Conservation (phyloP, 2,797 vertebrate species). For the Oreochromis grahami region DNA sequence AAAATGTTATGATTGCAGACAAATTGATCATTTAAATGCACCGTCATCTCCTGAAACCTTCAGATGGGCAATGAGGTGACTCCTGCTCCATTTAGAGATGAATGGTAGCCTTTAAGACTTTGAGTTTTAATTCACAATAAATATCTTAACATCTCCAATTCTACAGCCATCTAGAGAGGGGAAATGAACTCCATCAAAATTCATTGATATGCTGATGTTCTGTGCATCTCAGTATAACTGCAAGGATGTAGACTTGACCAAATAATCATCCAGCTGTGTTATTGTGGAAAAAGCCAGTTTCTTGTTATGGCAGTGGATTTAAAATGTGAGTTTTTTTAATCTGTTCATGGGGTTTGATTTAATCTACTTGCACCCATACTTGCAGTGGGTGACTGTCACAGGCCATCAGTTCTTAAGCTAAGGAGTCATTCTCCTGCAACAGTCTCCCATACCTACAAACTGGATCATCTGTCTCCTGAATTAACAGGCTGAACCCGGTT, state of each 20-base stretch:
- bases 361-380: neutral
- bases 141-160: neutral
- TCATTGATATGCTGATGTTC: neutral
- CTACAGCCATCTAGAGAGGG: fast-evolving
- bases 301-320: neutral
- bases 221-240: neutral
- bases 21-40: neutral
- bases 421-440: neutral
- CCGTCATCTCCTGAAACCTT: fast-evolving
- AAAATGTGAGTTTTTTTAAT: neutral
- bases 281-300: neutral
- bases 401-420: neutral
- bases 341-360: too few species aligned
- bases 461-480: neutral
- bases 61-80: neutral
- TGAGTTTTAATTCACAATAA: neutral
- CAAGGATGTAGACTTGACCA: too few species aligned
- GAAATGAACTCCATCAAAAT: neutral
- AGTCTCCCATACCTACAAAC: neutral
- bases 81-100: neutral
- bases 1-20: neutral
- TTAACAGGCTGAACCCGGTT: fast-evolving
- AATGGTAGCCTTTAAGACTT: neutral
- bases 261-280: fast-evolving
- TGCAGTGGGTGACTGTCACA: neutral